phyloP scores from a whole-genome alignment of 1,140 invertebrate genomes.

The Drosophila ananassae region DNA sequence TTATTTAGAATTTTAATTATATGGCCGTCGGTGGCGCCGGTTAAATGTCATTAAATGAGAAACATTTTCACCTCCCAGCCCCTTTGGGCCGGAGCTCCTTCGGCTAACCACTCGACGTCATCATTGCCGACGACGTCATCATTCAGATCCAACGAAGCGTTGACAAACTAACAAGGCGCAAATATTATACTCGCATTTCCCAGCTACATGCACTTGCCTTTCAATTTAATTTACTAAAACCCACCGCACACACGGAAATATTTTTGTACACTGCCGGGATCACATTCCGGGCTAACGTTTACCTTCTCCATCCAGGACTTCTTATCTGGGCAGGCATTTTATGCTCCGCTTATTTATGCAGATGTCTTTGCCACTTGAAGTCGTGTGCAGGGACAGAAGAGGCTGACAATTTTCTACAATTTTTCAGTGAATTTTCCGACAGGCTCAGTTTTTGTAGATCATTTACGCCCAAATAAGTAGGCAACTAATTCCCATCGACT shows the following conservation, averaged over 20 bases:
- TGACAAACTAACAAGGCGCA: constrained; percentile 76
- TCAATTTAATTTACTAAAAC: constrained; percentile 70
- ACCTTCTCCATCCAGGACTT: constrained; percentile 13
- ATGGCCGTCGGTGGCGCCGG: constrained; percentile 37
- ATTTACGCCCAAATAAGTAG: constrained; percentile 1
- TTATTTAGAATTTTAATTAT: constrained; percentile 75
- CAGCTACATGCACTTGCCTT: constrained; percentile 49
- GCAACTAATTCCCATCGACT: not conserved
- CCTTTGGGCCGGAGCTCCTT: not conserved
- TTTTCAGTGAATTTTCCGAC: no score
- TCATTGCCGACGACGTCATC: constrained; percentile 32
- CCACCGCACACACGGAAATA: constrained; percentile 3
- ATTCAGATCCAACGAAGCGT: constrained; percentile 68
- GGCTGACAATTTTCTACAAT: constrained; percentile 12
- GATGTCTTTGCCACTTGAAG: constrained; percentile 37
- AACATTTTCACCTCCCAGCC: constrained; percentile 39
- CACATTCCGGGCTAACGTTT: constrained; percentile 38
- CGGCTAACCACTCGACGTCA: not conserved
- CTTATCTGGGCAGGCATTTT: constrained; percentile 56
- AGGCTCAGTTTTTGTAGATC: not conserved
- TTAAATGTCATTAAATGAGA: constrained; percentile 77
- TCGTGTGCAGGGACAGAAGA: constrained; percentile 4
- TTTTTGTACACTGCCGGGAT: constrained; percentile 5
- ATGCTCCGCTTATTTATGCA: constrained; percentile 73
- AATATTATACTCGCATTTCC: constrained; percentile 70